Evolutionary conservation across 2,113 vertebrate species (phyloP).

Genomic region (Noctilio leporinus): DNA sequence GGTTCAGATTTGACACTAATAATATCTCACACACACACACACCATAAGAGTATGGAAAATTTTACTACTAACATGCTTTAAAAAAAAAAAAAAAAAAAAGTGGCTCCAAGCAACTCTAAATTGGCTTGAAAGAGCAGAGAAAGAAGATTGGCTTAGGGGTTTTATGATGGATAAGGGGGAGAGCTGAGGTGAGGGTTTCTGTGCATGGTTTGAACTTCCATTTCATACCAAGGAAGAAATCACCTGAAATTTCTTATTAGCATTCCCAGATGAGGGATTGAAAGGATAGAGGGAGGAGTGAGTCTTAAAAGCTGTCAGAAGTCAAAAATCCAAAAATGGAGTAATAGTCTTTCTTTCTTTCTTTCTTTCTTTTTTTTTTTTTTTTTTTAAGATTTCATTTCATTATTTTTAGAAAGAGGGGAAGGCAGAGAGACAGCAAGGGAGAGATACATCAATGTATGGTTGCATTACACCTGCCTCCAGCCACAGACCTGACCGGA

Average conservation of each 20-base stretch:
- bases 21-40: not conserved
- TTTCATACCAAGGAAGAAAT: not conserved
- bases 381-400: too few relatives aligned
- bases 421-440: too few relatives aligned
- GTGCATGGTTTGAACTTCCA: not conserved
- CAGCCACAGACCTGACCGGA: too few relatives aligned
- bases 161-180: not conserved
- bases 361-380: too few relatives aligned
- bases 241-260: not conserved
- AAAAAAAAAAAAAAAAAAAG: too few relatives aligned
- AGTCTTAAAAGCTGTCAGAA: not conserved
- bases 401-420: too few relatives aligned
- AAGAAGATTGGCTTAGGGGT: not conserved
- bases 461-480: too few relatives aligned
- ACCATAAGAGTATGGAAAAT: not conserved
- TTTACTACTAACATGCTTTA: not conserved
- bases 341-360: not conserved
- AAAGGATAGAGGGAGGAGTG: not conserved
- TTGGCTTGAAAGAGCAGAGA: not conserved
- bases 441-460: too few relatives aligned
- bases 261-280: not conserved
- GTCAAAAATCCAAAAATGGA: not conserved
- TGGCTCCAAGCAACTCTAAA: not conserved
- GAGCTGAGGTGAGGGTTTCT: not conserved
- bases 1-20: not conserved